phyloP scores from a whole-genome alignment of 92 coral and sea anemone genomes.

The Metridium senile region DNA sequence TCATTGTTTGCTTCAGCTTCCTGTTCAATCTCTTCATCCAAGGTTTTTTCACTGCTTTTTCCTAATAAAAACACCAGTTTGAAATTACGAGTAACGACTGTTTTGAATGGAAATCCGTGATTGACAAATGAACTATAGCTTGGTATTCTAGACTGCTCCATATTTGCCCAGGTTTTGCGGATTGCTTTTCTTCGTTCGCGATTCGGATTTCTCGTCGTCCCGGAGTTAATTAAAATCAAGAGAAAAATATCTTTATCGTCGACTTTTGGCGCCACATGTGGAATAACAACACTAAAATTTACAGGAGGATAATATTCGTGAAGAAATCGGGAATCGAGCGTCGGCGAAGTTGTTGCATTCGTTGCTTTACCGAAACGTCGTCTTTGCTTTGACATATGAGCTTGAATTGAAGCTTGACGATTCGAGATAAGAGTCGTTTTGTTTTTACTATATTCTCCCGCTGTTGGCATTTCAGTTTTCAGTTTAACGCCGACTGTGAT shows the following conservation, averaged over 20 bases:
- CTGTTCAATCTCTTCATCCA: slow-evolving; percentile 29
- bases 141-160: background rate
- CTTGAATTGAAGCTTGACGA: background rate
- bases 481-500: background rate
- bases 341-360: slow-evolving; percentile 1
- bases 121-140: slow-evolving; percentile 18
- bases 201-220: slow-evolving; percentile 10
- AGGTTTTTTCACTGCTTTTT: slow-evolving; percentile 15
- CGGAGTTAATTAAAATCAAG: slow-evolving; percentile 51
- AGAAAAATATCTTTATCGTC: slow-evolving; percentile 24
- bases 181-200: slow-evolving; percentile 46
- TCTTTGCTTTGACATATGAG: background rate
- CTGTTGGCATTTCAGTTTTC: background rate
- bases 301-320: slow-evolving; percentile 36
- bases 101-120: slow-evolving; percentile 25
- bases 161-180: slow-evolving; percentile 58
- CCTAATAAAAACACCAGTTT: slow-evolving; percentile 53
- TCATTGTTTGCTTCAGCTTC: slow-evolving; percentile 53
- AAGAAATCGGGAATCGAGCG: slow-evolving; percentile 29
- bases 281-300: slow-evolving; percentile 30
- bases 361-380: background rate
- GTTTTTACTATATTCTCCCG: background rate
- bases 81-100: background rate
- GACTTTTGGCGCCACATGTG: slow-evolving; percentile 28
- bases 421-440: background rate